Percentiles rank a stretch among this genome's conserved stretches.
Conservation (phyloP, 2,113 vertebrate genomes). For the Silurus meridionalis region DNA sequence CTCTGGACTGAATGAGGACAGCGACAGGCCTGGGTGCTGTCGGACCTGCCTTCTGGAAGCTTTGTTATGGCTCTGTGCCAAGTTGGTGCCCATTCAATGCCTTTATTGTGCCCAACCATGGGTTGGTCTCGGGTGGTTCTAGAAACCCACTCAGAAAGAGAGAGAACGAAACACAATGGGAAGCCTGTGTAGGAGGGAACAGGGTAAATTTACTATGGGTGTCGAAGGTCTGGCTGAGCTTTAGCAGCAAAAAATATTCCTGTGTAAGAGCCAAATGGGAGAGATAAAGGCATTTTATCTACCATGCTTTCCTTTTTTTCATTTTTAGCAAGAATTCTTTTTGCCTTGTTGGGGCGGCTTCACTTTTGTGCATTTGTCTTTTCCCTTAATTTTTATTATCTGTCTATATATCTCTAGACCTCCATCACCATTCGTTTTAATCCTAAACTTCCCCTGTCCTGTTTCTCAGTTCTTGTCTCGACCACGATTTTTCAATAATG, state of each 20-base stretch:
- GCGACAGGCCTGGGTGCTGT: slow-evolving; percentile 17
- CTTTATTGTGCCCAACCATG: slow-evolving; percentile 50
- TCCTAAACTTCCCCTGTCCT: background rate
- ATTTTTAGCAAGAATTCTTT: background rate
- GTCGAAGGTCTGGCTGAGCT: background rate
- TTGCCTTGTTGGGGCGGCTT: background rate
- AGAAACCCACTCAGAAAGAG: slow-evolving; percentile 41
- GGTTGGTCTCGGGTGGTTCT: slow-evolving; percentile 47
- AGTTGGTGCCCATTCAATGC: slow-evolving; percentile 46
- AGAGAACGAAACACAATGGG: slow-evolving; percentile 35
- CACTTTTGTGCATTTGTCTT: background rate
- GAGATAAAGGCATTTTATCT: background rate
- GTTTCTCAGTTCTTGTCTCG: background rate
- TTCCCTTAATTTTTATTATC: background rate
- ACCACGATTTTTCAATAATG: background rate
- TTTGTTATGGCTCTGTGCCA: slow-evolving; percentile 35
- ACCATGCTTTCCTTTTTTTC: background rate
- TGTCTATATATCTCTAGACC: background rate
- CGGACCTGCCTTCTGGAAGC: slow-evolving; percentile 36
- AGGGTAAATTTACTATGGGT: slow-evolving; percentile 23
- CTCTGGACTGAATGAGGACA: slow-evolving; percentile 14
- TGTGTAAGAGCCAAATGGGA: background rate
- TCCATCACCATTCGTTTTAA: background rate
- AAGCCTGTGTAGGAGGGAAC: slow-evolving; percentile 38
- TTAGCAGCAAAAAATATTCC: background rate